Conservation (phyloP, 1,140 invertebrate genomes). For the Brachionus manjavacas region DNA sequence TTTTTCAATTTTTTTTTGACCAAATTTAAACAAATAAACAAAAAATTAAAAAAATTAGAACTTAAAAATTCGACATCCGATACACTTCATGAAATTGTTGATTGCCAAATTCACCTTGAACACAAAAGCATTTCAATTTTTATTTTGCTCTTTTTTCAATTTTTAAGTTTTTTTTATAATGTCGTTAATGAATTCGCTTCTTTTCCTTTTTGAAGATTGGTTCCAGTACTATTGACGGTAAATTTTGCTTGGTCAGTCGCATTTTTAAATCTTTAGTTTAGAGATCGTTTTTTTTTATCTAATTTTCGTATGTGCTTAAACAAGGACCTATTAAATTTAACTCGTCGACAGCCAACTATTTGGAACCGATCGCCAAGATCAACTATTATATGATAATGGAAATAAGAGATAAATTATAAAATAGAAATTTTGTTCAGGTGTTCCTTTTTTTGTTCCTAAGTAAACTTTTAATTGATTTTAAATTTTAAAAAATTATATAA, state of each 20-base stretch:
- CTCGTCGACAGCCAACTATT: neutral
- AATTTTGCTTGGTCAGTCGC: neutral
- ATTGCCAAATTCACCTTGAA: neutral
- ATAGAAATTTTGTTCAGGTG: neutral
- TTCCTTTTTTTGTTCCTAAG: neutral
- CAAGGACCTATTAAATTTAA: neutral
- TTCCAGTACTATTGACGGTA: neutral
- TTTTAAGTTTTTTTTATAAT: neutral
- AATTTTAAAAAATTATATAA: constrained; percentile 1
- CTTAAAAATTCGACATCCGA: constrained; percentile 1
- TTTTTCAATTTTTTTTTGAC: constrained; percentile 5
- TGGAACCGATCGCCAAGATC: neutral
- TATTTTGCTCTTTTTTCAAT: neutral
- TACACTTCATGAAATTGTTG: neutral
- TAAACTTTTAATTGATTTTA: neutral
- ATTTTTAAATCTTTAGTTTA: constrained; percentile 13
- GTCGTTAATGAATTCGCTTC: neutral
- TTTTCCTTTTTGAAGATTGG: neutral
- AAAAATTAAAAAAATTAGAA: constrained; percentile 16
- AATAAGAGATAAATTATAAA: neutral
- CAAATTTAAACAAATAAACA: neutral
- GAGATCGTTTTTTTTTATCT: constrained; percentile 1
- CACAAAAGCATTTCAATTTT: constrained; percentile 27
- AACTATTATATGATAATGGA: neutral
- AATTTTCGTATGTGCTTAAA: neutral